Percentiles rank a stretch among this genome's conserved stretches.
These are phyloP conservation scores for Platichthys stellatus DNA, from an alignment of 2,113 vertebrate species.

Conservation along the genomic window DNA sequence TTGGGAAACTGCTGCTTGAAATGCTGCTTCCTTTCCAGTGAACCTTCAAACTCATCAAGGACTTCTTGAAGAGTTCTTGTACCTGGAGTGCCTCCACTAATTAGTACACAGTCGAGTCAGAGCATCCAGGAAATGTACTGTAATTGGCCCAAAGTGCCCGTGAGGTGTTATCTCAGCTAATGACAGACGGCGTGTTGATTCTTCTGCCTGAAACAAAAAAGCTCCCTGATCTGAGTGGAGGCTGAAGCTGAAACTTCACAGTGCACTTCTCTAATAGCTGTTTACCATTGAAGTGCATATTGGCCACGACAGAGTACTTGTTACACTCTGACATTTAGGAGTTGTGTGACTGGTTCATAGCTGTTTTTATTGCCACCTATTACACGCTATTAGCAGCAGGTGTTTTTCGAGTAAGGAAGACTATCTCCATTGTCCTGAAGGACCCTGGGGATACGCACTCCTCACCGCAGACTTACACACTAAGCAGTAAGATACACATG, in stretches of 20 bases:
- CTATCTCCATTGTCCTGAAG: slow-evolving; percentile 8
- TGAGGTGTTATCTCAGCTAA: slow-evolving; percentile 28
- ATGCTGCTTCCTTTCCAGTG: neutral
- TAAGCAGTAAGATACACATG: neutral
- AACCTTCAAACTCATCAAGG: neutral
- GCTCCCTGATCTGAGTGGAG: neutral
- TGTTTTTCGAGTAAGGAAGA: neutral
- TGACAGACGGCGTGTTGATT: slow-evolving; percentile 38
- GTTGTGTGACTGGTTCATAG: neutral
- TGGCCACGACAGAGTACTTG: neutral
- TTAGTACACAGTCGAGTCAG: slow-evolving; percentile 38
- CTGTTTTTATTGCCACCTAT: neutral
- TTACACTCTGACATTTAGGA: neutral
- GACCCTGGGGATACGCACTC: neutral
- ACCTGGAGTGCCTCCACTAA: slow-evolving; percentile 46
- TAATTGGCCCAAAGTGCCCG: slow-evolving; percentile 37
- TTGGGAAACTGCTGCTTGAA: neutral
- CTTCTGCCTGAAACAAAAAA: neutral
- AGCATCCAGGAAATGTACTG: slow-evolving; percentile 47
- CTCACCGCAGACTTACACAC: neutral
- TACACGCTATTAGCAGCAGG: neutral
- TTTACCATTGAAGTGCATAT: neutral
- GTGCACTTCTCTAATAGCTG: neutral
- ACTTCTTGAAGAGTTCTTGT: slow-evolving; percentile 9
- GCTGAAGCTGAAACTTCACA: neutral